Evolutionary conservation across 2,888 invertebrate species (phyloP), one percentile per base, ranked within the genome.

Genomic region (Cephus pygmeus): DNA sequence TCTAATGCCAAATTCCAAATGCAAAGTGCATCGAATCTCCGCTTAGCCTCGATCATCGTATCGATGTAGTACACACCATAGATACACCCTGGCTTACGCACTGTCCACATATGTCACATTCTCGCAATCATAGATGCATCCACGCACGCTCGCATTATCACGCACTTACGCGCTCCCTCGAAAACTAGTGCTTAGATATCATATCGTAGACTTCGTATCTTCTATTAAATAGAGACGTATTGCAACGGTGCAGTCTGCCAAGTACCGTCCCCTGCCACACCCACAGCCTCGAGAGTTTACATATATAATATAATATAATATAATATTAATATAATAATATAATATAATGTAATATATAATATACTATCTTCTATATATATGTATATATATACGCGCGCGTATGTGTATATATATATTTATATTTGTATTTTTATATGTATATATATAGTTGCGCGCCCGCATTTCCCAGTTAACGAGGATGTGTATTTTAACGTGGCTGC

Each of bases 211-310:
- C 6, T 15, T 15, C 15, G 15, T 40, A 40, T 15, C 40, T 40
- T 40, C 40, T 40, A 40, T 40, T 69, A 30, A 15, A n/a, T 33
- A 69, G 33, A 30, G 69, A 33, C 69, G 69, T 33, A 69, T 69
- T 69, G 69, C 68, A 69, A 77, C 75, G 30, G 40, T 34, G 77
- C 40, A 69, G 31, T 79, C 15, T 34, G 73, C 73, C 31, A n/a
- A 35, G 30, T 34, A 12, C 34, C 36, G 69, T 75, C 82, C 81
- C 81, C 81, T 82, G 83, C 85, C 86, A 86, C 87, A 87, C 87
- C 88, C 87, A 88, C 88, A 88, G 88, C 88, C 87, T 88, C 84
- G 81, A 82, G 85, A 86, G 82, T 86, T 84, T 85, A 85, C 83
- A 81, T 84, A 76, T 79, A 76, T 69, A 74, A 71, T 79, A 40